Conservation (phyloP, 1,140 invertebrate genomes). For the Lordiphosa collinella region DNA sequence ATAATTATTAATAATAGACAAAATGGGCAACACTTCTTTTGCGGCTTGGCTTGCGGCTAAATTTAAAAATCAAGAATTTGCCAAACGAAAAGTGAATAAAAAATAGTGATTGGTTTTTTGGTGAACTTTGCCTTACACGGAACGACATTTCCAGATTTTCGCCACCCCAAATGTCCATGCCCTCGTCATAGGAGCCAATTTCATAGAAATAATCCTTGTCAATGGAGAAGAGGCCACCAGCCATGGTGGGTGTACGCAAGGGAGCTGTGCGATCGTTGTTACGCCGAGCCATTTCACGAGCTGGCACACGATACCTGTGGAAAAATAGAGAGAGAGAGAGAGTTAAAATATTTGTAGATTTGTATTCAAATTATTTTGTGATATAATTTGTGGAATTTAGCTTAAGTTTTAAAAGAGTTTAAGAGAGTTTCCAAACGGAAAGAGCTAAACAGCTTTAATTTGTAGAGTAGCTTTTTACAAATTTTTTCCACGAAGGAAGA, state of each 20-base stretch:
- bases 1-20: conserved; percentile 12
- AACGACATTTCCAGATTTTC: conserved; percentile 99
- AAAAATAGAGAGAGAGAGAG: background rate
- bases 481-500: no score
- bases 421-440: no score
- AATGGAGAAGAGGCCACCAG: conserved; percentile 98
- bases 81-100: conserved; percentile 26
- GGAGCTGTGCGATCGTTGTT: conserved; percentile 94
- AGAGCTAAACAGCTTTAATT: no score
- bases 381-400: no score
- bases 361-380: no score
- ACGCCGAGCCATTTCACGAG: conserved; percentile 94
- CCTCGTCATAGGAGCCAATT: conserved; percentile 97
- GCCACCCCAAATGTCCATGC: conserved; percentile 99
- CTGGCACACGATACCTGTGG: conserved; percentile 94
- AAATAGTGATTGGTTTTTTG: conserved; percentile 7
- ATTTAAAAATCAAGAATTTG: conserved; percentile 9
- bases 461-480: no score
- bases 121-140: conserved; percentile 86
- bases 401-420: no score
- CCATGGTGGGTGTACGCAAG: conserved; percentile 97
- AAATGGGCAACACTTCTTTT: conserved; percentile 39
- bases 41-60: conserved; percentile 61
- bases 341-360: background rate
- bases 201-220: conserved; percentile 98